Conservation (phyloP, 2,797 vertebrate species). For the Melanotaenia trifasciata region DNA sequence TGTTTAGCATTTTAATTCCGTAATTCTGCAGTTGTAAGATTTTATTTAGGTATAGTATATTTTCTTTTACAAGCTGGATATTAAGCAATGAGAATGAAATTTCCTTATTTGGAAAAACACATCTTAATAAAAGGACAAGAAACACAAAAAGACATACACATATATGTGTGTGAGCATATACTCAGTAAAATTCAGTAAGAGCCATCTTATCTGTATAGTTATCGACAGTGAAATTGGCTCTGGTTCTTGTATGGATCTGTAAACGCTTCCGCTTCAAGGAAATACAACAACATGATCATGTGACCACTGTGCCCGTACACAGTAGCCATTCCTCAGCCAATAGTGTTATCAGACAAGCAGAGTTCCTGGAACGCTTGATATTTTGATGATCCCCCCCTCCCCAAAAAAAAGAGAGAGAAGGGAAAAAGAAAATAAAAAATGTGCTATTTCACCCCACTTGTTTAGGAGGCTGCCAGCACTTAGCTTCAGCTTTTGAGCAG, state of each 20-base stretch:
- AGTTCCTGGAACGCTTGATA: constrained; percentile 79
- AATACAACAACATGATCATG: constrained; percentile 75
- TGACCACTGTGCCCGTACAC: constrained; percentile 75
- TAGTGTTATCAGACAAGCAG: constrained; percentile 75
- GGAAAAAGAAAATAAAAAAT: constrained; percentile 57
- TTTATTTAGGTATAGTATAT: neutral
- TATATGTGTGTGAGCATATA: too few species aligned
- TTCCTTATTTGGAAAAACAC: too few species aligned
- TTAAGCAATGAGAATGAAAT: neutral
- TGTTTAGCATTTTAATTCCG: neutral
- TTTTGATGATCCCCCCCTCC: constrained; percentile 68
- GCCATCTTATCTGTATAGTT: constrained; percentile 37
- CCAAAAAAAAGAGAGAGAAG: constrained; percentile 53
- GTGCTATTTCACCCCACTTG: constrained; percentile 74
- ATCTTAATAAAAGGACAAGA: neutral
- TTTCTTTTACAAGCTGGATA: neutral
- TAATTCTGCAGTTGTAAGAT: neutral
- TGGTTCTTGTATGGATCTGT: constrained; percentile 53
- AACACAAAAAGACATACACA: neutral
- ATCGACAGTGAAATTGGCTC: constrained; percentile 51
- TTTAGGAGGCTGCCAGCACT: constrained; percentile 73
- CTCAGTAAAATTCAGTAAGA: constrained; percentile 13
- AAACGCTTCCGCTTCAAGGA: constrained; percentile 65
- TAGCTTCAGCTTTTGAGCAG: constrained; percentile 68
- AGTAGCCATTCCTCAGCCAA: constrained; percentile 80